A percentile compares a stretch with the other conserved stretches of the same genome.
Conservation (phyloP, 37 sponge, comb jelly and placozoan species). For the Geodia barretti region DNA sequence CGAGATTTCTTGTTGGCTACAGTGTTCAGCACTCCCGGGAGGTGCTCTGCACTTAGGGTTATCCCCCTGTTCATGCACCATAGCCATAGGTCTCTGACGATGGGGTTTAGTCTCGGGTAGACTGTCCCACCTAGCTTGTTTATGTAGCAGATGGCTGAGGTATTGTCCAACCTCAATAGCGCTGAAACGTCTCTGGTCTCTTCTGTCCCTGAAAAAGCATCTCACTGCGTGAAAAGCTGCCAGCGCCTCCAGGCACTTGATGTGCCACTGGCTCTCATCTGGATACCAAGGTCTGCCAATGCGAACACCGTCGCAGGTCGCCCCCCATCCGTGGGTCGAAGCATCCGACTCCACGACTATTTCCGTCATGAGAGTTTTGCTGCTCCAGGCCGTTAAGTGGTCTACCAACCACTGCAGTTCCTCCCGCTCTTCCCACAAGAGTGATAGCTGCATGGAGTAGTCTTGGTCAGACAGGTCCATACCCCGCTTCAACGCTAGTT, state of each 20-base stretch:
- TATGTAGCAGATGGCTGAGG: slow-evolving; percentile 35
- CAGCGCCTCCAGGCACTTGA: slow-evolving; percentile 64
- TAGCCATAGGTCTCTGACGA: slow-evolving; percentile 28
- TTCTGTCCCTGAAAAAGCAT: slow-evolving; percentile 28
- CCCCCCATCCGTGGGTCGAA: slow-evolving; percentile 25
- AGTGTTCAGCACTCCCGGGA: slow-evolving; percentile 24
- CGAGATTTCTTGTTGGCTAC: slow-evolving; percentile 43
- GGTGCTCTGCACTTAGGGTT: slow-evolving; percentile 26
- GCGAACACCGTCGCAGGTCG: slow-evolving; percentile 5
- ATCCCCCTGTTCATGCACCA: slow-evolving; percentile 57
- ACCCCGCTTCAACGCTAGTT: background rate
- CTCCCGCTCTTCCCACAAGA: background rate
- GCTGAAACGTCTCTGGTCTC: background rate
- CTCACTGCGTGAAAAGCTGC: slow-evolving; percentile 48
- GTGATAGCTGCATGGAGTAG: background rate
- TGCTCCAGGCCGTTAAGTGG: slow-evolving; percentile 1
- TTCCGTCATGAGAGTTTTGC: slow-evolving; percentile 5
- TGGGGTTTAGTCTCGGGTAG: slow-evolving; percentile 7
- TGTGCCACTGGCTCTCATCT: slow-evolving; percentile 45
- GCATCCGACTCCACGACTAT: slow-evolving; percentile 41
- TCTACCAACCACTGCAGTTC: slow-evolving; percentile 30
- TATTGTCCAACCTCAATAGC: slow-evolving; percentile 36
- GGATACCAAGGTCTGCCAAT: slow-evolving; percentile 41
- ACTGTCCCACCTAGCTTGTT: slow-evolving; percentile 46
- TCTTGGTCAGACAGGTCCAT: background rate